phyloP scores from a whole-genome alignment of 2,113 vertebrate species.

The Sphyrna mokarran region DNA sequence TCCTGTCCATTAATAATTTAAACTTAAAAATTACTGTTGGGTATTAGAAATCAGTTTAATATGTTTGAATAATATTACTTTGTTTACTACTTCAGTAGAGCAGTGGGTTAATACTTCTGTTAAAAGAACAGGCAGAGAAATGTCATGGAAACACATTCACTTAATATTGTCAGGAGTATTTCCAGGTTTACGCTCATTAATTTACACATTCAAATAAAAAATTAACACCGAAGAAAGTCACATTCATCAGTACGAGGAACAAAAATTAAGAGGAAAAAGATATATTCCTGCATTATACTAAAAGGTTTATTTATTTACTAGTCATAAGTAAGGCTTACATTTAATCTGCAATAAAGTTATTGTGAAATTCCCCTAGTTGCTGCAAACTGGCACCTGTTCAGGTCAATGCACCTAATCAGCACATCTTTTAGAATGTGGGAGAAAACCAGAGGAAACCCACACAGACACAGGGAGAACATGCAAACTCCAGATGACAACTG shows the following conservation, averaged over 20 bases:
- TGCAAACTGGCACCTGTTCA: no score
- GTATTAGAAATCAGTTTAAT: background rate
- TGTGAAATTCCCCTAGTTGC: no score
- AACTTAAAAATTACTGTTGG: background rate
- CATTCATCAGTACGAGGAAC: background rate
- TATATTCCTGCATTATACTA: background rate
- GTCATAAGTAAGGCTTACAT: no score
- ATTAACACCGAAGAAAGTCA: background rate
- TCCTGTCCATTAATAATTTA: background rate
- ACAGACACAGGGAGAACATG: no score
- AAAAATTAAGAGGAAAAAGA: background rate
- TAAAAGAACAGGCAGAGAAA: background rate
- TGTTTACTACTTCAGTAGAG: background rate
- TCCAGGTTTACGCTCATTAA: background rate
- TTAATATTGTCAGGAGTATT: background rate
- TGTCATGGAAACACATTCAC: background rate
- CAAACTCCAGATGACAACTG: no score
- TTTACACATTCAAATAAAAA: background rate
- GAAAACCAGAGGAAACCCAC: no score
- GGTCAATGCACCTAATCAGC: no score
- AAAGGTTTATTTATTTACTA: no score
- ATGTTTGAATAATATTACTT: background rate
- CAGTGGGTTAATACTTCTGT: background rate
- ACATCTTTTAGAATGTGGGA: no score
- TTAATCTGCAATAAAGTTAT: no score